Evolutionary conservation across 2,888 invertebrate species (phyloP).

Genomic region (Mechanitis messenoides): DNA sequence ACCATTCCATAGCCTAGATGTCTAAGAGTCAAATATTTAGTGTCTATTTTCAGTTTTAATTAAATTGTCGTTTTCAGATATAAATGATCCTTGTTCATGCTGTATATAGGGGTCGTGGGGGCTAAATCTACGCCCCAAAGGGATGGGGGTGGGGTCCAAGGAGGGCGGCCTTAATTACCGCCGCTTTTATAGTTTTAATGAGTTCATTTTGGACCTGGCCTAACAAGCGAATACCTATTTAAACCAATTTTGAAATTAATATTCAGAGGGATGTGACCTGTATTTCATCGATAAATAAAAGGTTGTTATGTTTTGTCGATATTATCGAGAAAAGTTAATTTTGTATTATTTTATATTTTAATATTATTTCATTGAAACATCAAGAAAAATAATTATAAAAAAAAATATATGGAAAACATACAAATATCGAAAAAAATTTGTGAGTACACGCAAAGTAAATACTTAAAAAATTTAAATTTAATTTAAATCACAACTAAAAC

Average conservation of each 20-base stretch:
- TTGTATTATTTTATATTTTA: too few species aligned
- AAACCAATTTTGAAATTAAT: conserved; percentile 77
- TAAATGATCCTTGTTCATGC: conserved; percentile 18
- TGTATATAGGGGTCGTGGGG: conserved; percentile 36
- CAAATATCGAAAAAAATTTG: too few species aligned
- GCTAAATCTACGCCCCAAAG: conserved; percentile 40
- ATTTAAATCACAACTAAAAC: too few species aligned
- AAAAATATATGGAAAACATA: too few species aligned
- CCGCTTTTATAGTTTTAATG: conserved; percentile 86
- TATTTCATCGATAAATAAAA: conserved; percentile 37
- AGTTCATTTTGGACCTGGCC: conserved; percentile 82
- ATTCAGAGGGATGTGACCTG: conserved; percentile 51
- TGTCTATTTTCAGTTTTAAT: neutral
- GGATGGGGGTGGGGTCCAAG: conserved; percentile 37
- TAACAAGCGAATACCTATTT: conserved; percentile 78
- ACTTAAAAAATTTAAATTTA: too few species aligned
- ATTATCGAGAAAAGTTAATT: neutral
- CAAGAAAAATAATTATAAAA: too few species aligned
- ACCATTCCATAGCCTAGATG: too few species aligned
- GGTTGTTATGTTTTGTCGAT: conserved; percentile 27
- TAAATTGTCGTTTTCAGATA: conserved; percentile 34
- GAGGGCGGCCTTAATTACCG: conserved; percentile 79
- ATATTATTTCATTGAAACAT: too few species aligned
- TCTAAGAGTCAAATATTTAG: too few species aligned
- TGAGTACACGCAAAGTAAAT: too few species aligned